phyloP scores from a whole-genome alignment of 2,888 invertebrate genomes.

The Pandemis cinnamomeana region DNA sequence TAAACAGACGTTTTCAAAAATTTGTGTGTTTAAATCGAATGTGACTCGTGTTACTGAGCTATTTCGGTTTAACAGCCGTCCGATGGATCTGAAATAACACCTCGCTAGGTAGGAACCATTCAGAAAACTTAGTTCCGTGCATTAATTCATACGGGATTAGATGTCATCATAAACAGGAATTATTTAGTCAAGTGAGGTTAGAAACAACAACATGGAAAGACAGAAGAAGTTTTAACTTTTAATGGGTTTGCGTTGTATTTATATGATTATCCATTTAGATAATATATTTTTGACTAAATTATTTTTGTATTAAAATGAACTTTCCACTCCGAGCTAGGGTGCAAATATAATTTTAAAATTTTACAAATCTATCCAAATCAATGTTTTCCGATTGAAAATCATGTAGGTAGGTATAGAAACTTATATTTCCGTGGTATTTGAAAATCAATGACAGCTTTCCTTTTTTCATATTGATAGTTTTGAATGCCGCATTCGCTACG shows the following conservation, averaged over 20 bases:
- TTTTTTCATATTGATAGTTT: constrained; percentile 13
- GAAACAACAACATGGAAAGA: constrained; percentile 72
- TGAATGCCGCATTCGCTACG: constrained; percentile 5
- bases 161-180: constrained; percentile 84
- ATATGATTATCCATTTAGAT: not conserved
- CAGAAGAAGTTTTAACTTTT: constrained; percentile 53
- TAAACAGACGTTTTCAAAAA: constrained; percentile 83
- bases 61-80: constrained; percentile 79
- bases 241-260: constrained; percentile 6
- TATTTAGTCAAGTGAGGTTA: constrained; percentile 83
- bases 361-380: too few relatives aligned
- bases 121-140: constrained; percentile 65
- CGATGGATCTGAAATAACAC: constrained; percentile 75
- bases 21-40: constrained; percentile 83
- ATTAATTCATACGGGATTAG: constrained; percentile 83
- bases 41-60: constrained; percentile 81
- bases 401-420: too few relatives aligned
- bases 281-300: not conserved
- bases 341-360: too few relatives aligned
- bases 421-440: too few relatives aligned
- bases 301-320: not conserved
- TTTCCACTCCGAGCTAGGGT: not conserved
- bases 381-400: too few relatives aligned
- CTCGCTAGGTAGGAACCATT: constrained; percentile 66
- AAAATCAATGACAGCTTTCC: not conserved